Evolutionary conservation across 2,888 invertebrate genomes (phyloP).

Genomic region (Acholoe squamosa): DNA sequence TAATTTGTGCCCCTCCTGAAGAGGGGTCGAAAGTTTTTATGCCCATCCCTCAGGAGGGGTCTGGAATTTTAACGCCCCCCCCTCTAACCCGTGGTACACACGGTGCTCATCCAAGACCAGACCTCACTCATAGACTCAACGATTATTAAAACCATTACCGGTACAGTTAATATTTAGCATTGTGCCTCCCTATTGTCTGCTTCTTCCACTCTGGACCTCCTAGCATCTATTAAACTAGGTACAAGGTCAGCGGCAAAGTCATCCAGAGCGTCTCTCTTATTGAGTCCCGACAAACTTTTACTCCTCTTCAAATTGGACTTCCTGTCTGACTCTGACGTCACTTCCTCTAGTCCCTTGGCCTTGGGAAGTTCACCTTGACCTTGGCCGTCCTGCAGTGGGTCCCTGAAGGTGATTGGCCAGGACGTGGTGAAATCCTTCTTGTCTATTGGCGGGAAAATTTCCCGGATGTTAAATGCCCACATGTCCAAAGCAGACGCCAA

Average conservation of each 20-base stretch:
- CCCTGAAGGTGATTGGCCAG: constrained; percentile 32
- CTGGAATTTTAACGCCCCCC: too few relatives aligned
- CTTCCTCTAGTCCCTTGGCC: background rate
- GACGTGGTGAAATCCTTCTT: background rate
- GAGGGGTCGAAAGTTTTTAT: too few relatives aligned
- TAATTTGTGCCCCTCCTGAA: too few relatives aligned
- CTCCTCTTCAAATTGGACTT: background rate
- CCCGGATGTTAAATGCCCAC: background rate
- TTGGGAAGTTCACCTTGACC: background rate
- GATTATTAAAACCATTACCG: too few relatives aligned
- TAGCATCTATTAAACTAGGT: background rate
- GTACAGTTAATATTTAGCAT: constrained; percentile 25
- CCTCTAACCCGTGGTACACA: too few relatives aligned
- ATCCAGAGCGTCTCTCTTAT: background rate
- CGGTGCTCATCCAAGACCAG: too few relatives aligned
- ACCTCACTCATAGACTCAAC: too few relatives aligned
- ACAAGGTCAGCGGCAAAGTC: background rate
- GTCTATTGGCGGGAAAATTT: constrained; percentile 31
- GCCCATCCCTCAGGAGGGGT: too few relatives aligned
- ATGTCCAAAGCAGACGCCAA: constrained; percentile 23
- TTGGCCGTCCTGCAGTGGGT: background rate
- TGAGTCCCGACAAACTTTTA: constrained; percentile 3
- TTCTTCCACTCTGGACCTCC: constrained; percentile 47
- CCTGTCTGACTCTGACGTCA: background rate
- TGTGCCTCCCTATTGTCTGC: constrained; percentile 42